Conservation (phyloP, 2,113 vertebrate genomes). For the Leucopsar rothschildi region DNA sequence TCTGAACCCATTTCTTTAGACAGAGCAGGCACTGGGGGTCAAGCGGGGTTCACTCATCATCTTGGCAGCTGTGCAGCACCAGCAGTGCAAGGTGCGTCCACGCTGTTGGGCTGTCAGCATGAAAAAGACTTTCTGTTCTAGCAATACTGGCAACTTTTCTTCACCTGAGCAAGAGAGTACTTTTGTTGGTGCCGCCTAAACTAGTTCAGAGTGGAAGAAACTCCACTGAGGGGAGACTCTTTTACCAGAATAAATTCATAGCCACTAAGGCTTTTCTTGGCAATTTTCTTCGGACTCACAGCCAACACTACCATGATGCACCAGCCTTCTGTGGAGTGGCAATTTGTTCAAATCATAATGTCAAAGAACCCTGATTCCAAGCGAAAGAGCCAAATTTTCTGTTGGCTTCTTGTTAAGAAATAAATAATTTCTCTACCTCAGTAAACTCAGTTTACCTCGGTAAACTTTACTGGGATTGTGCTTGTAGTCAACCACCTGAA, state of each 20-base stretch:
- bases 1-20: neutral
- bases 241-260: neutral
- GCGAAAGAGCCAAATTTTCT: neutral
- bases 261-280: neutral
- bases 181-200: neutral
- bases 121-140: neutral
- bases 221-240: neutral
- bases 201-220: neutral
- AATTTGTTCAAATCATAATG: neutral
- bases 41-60: fast-evolving
- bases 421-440: neutral
- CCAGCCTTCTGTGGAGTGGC: neutral
- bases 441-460: too few relatives aligned
- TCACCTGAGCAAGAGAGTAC: neutral
- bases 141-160: neutral
- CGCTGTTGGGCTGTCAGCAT: neutral
- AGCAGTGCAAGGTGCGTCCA: fast-evolving
- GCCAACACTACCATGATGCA: neutral
- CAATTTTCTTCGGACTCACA: neutral
- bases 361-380: neutral
- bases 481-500: neutral
- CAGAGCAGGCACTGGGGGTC: neutral
- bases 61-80: neutral
- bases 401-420: neutral
- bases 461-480: neutral